Conservation (phyloP, 2,888 invertebrate species). For the Leptopilina drosophilae region DNA sequence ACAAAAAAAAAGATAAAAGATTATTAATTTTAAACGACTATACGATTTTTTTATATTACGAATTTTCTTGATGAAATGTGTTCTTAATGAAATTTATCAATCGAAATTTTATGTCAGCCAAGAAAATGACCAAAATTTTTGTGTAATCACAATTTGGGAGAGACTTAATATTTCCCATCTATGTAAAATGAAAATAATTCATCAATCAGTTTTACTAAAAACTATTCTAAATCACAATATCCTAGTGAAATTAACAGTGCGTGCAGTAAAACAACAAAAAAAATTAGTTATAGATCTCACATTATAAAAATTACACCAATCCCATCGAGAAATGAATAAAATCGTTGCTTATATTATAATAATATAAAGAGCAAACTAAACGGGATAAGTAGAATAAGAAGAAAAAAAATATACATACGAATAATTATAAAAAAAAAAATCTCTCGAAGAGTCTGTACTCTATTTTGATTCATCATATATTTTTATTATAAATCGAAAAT, state of each 20-base stretch:
- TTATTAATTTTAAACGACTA: not conserved
- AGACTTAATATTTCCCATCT: not conserved
- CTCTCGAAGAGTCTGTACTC: conserved; percentile 49
- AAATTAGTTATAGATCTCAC: conserved; percentile 20
- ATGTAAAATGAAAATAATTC: not conserved
- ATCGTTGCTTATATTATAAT: not conserved
- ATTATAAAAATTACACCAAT: conserved; percentile 25
- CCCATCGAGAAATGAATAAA: conserved; percentile 6
- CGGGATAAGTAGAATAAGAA: conserved; percentile 57
- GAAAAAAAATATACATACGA: conserved; percentile 42
- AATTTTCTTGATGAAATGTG: conserved; percentile 59
- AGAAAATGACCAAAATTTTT: conserved; percentile 34
- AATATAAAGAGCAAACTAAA: conserved; percentile 45
- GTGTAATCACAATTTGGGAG: conserved; percentile 12
- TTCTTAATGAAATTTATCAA: conserved; percentile 59
- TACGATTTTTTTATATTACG: not conserved
- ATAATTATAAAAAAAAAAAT: conserved; percentile 39
- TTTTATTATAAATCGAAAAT: conserved; percentile 42
- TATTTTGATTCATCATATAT: conserved; percentile 54
- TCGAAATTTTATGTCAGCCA: conserved; percentile 61
- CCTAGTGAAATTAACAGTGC: conserved; percentile 14
- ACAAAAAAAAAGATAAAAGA: conserved; percentile 15
- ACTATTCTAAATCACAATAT: conserved; percentile 33
- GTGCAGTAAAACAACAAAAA: not conserved
- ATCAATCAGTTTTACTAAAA: conserved; percentile 1